phyloP scores from a whole-genome alignment of 2,888 invertebrate species.

The Neoascia interrupta region DNA sequence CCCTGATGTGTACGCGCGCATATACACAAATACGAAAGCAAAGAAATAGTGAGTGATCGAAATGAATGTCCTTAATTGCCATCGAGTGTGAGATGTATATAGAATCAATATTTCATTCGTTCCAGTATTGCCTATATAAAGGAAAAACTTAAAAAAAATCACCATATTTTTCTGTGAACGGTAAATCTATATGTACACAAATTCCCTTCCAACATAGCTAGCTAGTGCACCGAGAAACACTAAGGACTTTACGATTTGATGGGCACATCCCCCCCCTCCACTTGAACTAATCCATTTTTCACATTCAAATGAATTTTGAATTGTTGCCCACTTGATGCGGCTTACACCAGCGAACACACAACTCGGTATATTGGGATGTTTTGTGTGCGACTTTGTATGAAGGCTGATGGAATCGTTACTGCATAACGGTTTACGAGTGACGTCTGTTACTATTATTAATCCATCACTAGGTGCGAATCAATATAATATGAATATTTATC shows the following conservation, averaged over 20 bases:
- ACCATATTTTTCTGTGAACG: too few relatives aligned
- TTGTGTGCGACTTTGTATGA: too few relatives aligned
- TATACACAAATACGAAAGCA: too few relatives aligned
- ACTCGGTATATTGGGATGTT: neutral
- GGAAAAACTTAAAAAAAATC: too few relatives aligned
- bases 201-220: too few relatives aligned
- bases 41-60: conserved; percentile 39
- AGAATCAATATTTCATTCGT: too few relatives aligned
- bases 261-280: conserved; percentile 17
- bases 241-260: conserved; percentile 38
- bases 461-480: neutral
- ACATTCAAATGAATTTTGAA: conserved; percentile 57
- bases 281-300: conserved; percentile 47
- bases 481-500: too few relatives aligned
- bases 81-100: neutral
- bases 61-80: conserved; percentile 65
- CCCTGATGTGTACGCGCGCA: too few relatives aligned
- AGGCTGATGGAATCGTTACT: neutral
- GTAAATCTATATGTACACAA: too few relatives aligned
- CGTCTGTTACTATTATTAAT: neutral
- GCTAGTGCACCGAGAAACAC: too few relatives aligned
- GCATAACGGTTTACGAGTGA: conserved; percentile 7
- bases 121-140: too few relatives aligned
- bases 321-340: conserved; percentile 48
- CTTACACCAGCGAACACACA: conserved; percentile 9